Evolutionary conservation across 2,797 vertebrate species (phyloP).

Genomic region (Tadarida brasiliensis): DNA sequence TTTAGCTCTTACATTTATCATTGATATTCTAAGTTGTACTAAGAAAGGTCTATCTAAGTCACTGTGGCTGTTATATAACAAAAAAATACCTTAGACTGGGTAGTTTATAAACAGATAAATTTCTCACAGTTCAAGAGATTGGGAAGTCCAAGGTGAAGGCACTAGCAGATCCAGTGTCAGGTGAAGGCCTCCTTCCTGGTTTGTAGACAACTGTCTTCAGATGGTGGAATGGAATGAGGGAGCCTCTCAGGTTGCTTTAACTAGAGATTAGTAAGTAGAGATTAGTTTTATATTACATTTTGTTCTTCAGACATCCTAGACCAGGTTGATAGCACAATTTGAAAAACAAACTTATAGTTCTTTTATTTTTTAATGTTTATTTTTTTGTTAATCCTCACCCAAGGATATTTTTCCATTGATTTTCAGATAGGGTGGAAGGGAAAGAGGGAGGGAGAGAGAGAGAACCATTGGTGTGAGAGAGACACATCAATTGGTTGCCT

Average conservation of each 20-base stretch:
- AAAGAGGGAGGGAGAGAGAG: no score
- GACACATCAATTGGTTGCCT: no score
- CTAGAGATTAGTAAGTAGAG: constrained; percentile 9
- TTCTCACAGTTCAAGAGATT: not conserved
- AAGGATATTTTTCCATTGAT: no score
- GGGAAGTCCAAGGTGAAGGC: no score
- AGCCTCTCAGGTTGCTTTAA: no score
- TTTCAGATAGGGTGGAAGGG: no score
- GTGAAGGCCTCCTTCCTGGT: no score
- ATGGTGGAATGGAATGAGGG: not conserved
- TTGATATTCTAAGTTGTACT: not conserved
- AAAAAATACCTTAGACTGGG: not conserved
- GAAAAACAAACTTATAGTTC: not conserved
- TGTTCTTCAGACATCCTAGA: not conserved
- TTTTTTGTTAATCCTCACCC: no score
- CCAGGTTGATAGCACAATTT: not conserved
- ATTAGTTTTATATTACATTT: constrained; percentile 33
- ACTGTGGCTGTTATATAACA: not conserved
- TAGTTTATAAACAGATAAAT: not conserved
- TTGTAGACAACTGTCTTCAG: not conserved
- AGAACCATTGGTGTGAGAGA: no score
- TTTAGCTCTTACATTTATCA: not conserved
- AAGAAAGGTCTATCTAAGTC: not conserved
- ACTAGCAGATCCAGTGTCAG: no score
- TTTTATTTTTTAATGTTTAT: no score